Conservation (phyloP, 2,888 invertebrate species). For the Eucera pruinosa region DNA sequence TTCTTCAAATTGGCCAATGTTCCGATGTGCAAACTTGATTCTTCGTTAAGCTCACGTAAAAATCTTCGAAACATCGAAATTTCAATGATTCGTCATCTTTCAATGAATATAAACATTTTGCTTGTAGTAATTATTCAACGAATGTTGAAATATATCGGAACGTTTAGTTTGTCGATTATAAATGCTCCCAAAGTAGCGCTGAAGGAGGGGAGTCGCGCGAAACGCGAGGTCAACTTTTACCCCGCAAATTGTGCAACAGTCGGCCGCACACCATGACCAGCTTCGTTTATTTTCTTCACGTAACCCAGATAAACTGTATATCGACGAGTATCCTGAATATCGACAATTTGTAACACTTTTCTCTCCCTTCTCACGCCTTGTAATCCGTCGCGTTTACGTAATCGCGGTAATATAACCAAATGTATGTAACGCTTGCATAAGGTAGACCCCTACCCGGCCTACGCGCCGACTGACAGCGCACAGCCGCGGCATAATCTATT, state of each 20-base stretch:
- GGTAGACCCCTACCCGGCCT: constrained; percentile 75
- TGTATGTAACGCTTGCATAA: constrained; percentile 84
- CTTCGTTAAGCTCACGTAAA: neutral
- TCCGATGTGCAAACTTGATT: neutral
- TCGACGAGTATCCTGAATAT: constrained; percentile 54
- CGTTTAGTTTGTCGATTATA: neutral
- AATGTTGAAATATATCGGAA: neutral
- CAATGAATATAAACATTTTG: too few species aligned
- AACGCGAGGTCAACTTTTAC: constrained; percentile 32
- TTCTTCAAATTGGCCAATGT: neutral
- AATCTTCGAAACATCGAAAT: too few species aligned
- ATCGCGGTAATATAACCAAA: constrained; percentile 82
- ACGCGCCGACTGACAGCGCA: constrained; percentile 67
- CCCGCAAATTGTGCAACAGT: constrained; percentile 51
- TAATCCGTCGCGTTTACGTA: constrained; percentile 79
- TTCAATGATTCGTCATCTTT: neutral
- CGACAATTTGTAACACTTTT: constrained; percentile 60
- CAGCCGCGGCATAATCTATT: constrained; percentile 79
- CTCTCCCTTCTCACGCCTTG: constrained; percentile 72
- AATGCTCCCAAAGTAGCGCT: too few species aligned
- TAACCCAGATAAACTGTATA: constrained; percentile 32
- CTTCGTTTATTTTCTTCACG: constrained; percentile 44
- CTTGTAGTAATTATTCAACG: neutral
- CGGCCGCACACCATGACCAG: constrained; percentile 18
- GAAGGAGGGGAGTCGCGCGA: neutral